Conservation (phyloP, 2,888 invertebrate genomes). For the Drosophila dives region DNA sequence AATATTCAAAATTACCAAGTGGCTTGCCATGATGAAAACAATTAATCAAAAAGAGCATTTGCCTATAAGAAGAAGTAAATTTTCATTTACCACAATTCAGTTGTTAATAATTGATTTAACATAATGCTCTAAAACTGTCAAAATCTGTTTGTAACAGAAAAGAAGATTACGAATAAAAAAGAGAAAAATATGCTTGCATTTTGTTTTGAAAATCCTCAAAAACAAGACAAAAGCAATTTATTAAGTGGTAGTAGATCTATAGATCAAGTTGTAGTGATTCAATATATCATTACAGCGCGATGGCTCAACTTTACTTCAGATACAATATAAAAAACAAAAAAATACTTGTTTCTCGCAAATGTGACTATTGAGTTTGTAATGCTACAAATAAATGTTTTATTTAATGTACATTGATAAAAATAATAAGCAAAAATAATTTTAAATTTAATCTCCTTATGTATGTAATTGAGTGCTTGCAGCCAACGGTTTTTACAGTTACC, state of each 20-base stretch:
- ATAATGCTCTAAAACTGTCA: not conserved
- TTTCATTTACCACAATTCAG: not conserved
- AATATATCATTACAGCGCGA: too few species aligned
- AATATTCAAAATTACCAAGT: not conserved
- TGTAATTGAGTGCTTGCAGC: not conserved
- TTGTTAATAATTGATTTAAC: too few species aligned
- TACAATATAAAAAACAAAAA: too few species aligned
- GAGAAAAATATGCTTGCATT: not conserved
- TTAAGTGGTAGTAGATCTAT: not conserved
- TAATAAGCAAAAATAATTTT: not conserved
- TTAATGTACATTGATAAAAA: too few species aligned
- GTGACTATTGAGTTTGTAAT: not conserved
- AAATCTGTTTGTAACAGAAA: not conserved
- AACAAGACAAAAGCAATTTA: not conserved
- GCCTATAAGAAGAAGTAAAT: not conserved
- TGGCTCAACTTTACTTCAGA: too few species aligned
- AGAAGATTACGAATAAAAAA: not conserved
- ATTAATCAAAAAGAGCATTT: too few species aligned
- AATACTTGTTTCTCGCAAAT: too few species aligned
- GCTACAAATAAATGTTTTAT: not conserved
- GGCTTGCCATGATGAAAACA: not conserved
- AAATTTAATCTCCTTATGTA: not conserved
- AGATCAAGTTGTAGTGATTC: not conserved
- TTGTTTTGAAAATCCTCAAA: not conserved
- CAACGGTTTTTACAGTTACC: not conserved